Evolutionary conservation across 1,140 invertebrate species (phyloP), one percentile per base, ranked within the genome.

Genomic region (Drosophila quadrilineata): DNA sequence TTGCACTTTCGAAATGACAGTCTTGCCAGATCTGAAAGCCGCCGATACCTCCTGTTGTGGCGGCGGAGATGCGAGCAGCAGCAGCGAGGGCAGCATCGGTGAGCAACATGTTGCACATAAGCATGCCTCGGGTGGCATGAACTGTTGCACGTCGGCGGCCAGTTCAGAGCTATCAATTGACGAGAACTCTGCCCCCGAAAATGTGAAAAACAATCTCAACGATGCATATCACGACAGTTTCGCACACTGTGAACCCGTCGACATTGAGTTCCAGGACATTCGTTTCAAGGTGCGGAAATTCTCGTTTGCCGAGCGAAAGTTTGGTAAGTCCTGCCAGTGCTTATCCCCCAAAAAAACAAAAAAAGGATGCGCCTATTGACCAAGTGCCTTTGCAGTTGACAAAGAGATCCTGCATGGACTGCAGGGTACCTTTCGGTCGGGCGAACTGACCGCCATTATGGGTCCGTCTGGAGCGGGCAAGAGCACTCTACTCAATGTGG

Each of bases 381-480:
- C 0, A 8, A 29, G 5, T 48, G 2, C 0, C n/a, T 10, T 9
- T 6, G 6, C 41, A 93, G 93, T 90, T 19, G 75, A 88, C 28
- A 94, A 93, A 75, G 91, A 92, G 57, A 93, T 94, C 58, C 87
- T 95, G 9, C 92, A 94, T 71, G 91, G 90, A 1, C 89, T 93
- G 0, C 91, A 90, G 59, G 93, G 93, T 1, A 90, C 91, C 45
- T 93, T 93, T 84, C 91, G 90, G 28, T 90, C 92, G 5, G 92
- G 92, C 6, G 91, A 93, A 90, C 63, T 95, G 12, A 93, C 94
- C 1, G 94, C 94, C 12, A 95, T 95, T 31, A 94, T 95, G 94
- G 94, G 94, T 5, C 94, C 94, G 3, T 94, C 93, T 1, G 94
- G 95, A 1, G 94, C 94, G 1, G 95, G 95, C 1, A 96, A 96